Base-by-base conservation (phyloP, 2,797 vertebrate species). In the Siniperca undulata region DNA sequence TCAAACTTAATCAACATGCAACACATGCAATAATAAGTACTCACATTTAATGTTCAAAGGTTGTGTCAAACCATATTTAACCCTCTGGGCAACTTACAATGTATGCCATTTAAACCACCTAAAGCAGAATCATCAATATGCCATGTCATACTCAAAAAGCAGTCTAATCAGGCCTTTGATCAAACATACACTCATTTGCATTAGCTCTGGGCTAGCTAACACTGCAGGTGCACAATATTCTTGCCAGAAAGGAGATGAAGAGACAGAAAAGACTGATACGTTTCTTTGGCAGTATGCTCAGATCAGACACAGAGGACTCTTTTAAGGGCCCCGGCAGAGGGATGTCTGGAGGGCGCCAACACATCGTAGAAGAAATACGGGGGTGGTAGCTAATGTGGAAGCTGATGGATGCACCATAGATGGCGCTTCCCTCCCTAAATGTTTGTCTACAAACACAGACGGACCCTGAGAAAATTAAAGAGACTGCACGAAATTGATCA, bases 141-240 rank as follows among this genome's bases (percentile, higher is more conserved):
- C 89, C 30, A 73, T 20, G 82, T 86, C 85, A 90, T 66, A 85
- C 83, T 77, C 83, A 81, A 73, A 88, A 87, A 81, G 48, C 65
- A 82, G 81, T 62, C 83, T 85, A 88, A 93, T 91, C 80, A 70
- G 80, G 76, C 67, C 86, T 91, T 93, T 92, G 89, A 94, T 91
- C 85, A 78, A 36, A 81, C 78, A 76, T 59, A 76, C 52, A 53
- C 81, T 94, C 86, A 94, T 93, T 93, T 93, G 92, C 91, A 94
- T 93, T 78, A 91, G 91, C 83, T 81, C 69, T 75, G 77, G 81
- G 87, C 68, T 88, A 82, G 85, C 85, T 64, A 78, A 82, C 75
- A 52, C 90, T 89, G 92, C 94, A 95, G 94, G 93, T 95, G 94
- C 93, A 91, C 80, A 83, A 70, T 17, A 78, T 78, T 88, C 86